Conservation (phyloP, 2,888 invertebrate species). For the Bugula neritina region DNA sequence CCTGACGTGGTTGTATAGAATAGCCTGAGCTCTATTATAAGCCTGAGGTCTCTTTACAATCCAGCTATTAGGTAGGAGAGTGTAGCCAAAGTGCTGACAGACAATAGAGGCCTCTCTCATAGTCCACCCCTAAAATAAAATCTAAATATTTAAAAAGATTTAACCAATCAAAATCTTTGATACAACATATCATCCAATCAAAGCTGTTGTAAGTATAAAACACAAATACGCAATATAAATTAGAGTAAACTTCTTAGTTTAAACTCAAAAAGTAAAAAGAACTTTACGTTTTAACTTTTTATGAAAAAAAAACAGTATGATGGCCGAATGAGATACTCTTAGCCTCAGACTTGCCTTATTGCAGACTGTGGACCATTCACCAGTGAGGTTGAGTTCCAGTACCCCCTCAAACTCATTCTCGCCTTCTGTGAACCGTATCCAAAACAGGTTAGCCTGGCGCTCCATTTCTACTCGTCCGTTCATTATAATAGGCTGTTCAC, state of each 20-base stretch:
- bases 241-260: too few relatives aligned
- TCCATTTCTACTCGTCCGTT: background rate
- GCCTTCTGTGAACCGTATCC: slow-evolving; percentile 76
- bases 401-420: slow-evolving; percentile 76
- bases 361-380: slow-evolving; percentile 94
- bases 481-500: slow-evolving; percentile 5
- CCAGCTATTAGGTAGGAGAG: slow-evolving; percentile 87
- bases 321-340: too few relatives aligned
- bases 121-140: slow-evolving; percentile 72
- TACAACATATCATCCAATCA: too few relatives aligned
- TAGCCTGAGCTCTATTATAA: slow-evolving; percentile 13
- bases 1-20: slow-evolving; percentile 18
- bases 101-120: slow-evolving; percentile 82
- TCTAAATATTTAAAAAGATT: too few relatives aligned
- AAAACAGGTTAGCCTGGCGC: slow-evolving; percentile 50
- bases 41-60: background rate
- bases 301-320: too few relatives aligned
- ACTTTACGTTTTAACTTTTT: too few relatives aligned
- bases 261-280: too few relatives aligned
- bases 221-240: too few relatives aligned
- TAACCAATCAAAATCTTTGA: too few relatives aligned
- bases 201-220: too few relatives aligned
- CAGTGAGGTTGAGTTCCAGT: slow-evolving; percentile 68
- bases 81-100: slow-evolving; percentile 88
- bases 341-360: too few relatives aligned